Evolutionary conservation across 1,140 invertebrate genomes (phyloP), one percentile per base, ranked within the genome.

Genomic region (Apis cerana): DNA sequence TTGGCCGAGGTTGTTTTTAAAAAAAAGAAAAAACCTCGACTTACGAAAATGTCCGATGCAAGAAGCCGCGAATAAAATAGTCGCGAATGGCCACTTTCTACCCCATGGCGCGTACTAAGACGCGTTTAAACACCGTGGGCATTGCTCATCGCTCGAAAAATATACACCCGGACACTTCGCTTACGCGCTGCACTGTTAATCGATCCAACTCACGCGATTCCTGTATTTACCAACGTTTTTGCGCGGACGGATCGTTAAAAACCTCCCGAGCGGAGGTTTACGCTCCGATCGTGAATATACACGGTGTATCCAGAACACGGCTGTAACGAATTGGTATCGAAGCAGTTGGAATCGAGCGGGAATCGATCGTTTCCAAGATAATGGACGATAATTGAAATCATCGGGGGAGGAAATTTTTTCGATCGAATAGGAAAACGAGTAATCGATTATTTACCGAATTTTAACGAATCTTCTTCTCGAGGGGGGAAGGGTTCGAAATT

Each of bases 201-300:
- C 69, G 80, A 82, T 68, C 65, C 56, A 3, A 59, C 72, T 58
- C 80, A 82, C 80, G 80, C 80, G 64, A 82, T 68, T 82, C n/a
- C 21, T 23, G 65, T 82, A 76, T 82, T 76, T 76, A 76, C 21
- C 54, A 74, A 52, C 62, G 33, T 23, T 48, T 64, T 17, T 10
- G 5, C 72, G 19, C 56, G 43, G 13, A 27, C 13, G 21, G 23
- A 48, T 70, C 59, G 59, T 58, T 75, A 81, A 75, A 54, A 79
- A 59, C 33, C 50, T 5, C 8, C 67, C n/a, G 13, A 23, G 23
- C 5, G 7, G 23, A 23, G 13, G 13, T 9, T 27, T n/a, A 62
- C 61, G 61, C n/a, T 13, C 12, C 8, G 5, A 27, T 62, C 23
- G 75, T 59, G 21, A 79, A 82, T 61, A 19, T 43, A 43, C 19